Evolutionary conservation across 2,797 vertebrate species (phyloP).

Genomic region (Lacerta bilineata): DNA sequence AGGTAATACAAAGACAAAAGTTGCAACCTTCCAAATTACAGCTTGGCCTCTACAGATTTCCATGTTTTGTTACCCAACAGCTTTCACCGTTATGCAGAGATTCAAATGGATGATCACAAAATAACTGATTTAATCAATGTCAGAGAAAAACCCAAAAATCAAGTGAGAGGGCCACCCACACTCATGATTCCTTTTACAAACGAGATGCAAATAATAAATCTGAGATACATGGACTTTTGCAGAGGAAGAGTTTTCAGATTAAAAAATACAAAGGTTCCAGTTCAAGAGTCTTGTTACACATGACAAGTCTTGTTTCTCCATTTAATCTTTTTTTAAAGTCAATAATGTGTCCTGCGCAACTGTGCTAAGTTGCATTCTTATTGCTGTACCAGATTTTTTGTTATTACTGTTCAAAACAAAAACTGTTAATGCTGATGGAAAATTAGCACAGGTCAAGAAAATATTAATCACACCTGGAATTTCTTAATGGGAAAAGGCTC

Average conservation of each 20-base stretch:
- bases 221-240: not conserved
- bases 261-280: conserved; percentile 1
- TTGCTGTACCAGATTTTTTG: conserved; percentile 16
- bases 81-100: not conserved
- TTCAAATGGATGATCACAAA: not conserved
- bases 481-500: not conserved
- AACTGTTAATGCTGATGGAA: not conserved
- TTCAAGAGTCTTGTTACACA: not conserved
- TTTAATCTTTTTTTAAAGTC: not conserved
- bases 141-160: not conserved
- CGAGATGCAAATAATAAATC: not conserved
- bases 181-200: conserved; percentile 2
- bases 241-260: not conserved
- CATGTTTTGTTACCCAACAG: not conserved
- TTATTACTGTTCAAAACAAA: not conserved
- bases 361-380: conserved; percentile 18
- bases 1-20: not conserved
- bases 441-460: not conserved
- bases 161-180: not conserved
- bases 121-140: not conserved
- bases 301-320: not conserved
- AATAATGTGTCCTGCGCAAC: not conserved
- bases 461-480: not conserved
- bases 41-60: not conserved
- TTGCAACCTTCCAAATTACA: not conserved